Evolutionary conservation across 2,888 invertebrate genomes (phyloP), one percentile per base, ranked within the genome.

Genomic region (Ctena decussata): DNA sequence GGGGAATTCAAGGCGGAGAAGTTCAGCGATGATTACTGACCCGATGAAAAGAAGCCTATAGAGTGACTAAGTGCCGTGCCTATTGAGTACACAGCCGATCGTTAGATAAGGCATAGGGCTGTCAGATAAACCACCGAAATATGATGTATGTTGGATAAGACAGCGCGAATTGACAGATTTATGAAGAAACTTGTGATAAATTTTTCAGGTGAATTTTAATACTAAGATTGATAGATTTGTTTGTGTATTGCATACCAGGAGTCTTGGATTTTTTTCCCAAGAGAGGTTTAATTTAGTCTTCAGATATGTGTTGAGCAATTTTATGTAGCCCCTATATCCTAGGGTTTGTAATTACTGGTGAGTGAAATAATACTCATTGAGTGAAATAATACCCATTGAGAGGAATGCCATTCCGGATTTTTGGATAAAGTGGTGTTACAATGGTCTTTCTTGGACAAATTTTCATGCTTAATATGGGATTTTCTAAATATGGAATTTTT

Each of bases 11-110:
- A 82, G 85, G 85, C 80, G 85, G 88, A 79, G 85, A 84, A 86
- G 84, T 85, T 84, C 77, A 80, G 35, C 77, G 76, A 71, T 84
- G 85, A 88, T 88, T 88, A 84, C 88, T 84, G 85, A 85, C 85
- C 85, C 88, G 77, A 69, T 86, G 88, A 85, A 88, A n/a, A 84
- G 82, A 85, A 83, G 74, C 85, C 81, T 79, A 82, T 49, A 57
- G 83, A 82, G 88, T 88, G 88, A 88, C 88, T 88, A 88, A 88
- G 81, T 73, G 80, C 72, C 77, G 24, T 37, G 72, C 82, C 85
- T 88, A 85, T 85, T 85, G 80, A 88, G 78, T 81, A 76, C 77
- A 81, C 79, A 77, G 49, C 53, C 77, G 79, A 80, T 81, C 80
- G 81, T 81, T 46, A 49, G 84, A 84, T 82, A 84, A 71, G 76